These are phyloP conservation scores for Lycaena phlaeas DNA, from an alignment of 2,888 invertebrate species.

Conservation along the genomic window DNA sequence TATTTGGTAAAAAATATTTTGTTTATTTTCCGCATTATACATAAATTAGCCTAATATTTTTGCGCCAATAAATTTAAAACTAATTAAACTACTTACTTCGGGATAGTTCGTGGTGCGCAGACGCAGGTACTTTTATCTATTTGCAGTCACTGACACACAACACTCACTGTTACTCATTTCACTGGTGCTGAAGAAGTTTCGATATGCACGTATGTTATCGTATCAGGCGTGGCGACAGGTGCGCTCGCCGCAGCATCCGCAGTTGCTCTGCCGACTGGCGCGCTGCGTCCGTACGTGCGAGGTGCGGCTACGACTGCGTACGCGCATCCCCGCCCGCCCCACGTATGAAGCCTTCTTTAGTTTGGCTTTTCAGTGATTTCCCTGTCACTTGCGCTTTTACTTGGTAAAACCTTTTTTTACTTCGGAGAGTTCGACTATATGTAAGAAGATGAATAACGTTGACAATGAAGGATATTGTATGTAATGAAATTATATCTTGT, in stretches of 20 bases:
- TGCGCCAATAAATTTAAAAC: too few relatives aligned
- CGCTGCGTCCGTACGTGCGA: conserved; percentile 23
- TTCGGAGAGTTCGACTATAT: not conserved
- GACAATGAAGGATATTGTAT: too few relatives aligned
- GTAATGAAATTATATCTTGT: too few relatives aligned
- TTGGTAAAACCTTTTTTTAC: conserved; percentile 1
- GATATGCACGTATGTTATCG: conserved; percentile 22
- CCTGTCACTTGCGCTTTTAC: conserved; percentile 14
- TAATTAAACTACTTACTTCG: conserved; percentile 63
- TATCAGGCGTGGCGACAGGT: conserved; percentile 35
- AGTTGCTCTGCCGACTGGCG: conserved; percentile 36
- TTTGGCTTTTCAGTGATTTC: conserved; percentile 33
- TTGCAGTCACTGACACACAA: conserved; percentile 45
- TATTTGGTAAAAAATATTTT: too few relatives aligned
- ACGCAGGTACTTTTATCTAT: conserved; percentile 30
- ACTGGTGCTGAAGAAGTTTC: conserved; percentile 28
- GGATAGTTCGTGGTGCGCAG: conserved; percentile 47
- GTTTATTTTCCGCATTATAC: too few relatives aligned
- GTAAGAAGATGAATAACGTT: too few relatives aligned
- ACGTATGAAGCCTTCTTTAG: conserved; percentile 41
- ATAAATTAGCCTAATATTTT: too few relatives aligned
- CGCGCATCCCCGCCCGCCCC: conserved; percentile 51
- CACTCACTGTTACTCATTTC: conserved; percentile 48
- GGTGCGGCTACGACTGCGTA: conserved; percentile 43
- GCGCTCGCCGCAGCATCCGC: conserved; percentile 62